These are phyloP conservation scores for human (Homo sapiens) DNA, from an alignment of 2,113 vertebrate genomes.

Conservation along the genomic window GRCh38 chr2:116146501-116147000, in stretches of 20 bases:
- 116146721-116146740: background rate
- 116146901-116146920: background rate
- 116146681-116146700: background rate
- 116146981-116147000: background rate
- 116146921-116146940: background rate
- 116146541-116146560: background rate
- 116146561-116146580: background rate
- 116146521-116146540: background rate
- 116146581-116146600: background rate
- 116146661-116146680: background rate
- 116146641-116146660: background rate
- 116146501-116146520: background rate
- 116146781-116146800: background rate
- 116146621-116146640: background rate
- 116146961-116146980: background rate
- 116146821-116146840: background rate
- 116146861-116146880: background rate
- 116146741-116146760: background rate
- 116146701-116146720: background rate
- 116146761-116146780: background rate
- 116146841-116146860: background rate
- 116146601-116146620: background rate
- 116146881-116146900: background rate
- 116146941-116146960: background rate
- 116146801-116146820: background rate